These are phyloP conservation scores for Lysandra bellargus DNA, from an alignment of 2,888 invertebrate species.

Conservation along the genomic window DNA sequence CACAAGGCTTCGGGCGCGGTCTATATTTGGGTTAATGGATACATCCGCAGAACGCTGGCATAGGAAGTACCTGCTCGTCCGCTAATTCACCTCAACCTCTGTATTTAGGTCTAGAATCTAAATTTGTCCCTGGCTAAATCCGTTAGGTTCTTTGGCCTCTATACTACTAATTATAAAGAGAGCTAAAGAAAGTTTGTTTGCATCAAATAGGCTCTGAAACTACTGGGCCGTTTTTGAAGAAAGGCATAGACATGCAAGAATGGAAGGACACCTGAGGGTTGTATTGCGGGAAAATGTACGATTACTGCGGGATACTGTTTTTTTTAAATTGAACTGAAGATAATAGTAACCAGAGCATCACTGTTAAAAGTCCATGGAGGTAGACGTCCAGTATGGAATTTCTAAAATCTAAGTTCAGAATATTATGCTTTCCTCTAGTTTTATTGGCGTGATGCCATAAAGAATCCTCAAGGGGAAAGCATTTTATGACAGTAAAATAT, in stretches of 20 bases:
- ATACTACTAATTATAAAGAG: too few relatives aligned
- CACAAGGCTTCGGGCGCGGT: slow-evolving; percentile 71
- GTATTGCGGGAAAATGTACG: too few relatives aligned
- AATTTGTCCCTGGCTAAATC: neutral
- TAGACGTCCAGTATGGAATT: neutral
- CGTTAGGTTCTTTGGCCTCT: neutral
- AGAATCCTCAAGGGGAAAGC: neutral
- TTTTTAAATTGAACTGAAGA: too few relatives aligned
- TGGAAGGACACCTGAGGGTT: too few relatives aligned
- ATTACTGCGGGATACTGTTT: too few relatives aligned
- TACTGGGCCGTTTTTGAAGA: too few relatives aligned
- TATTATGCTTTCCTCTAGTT: neutral
- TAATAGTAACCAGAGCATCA: too few relatives aligned
- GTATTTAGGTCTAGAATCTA: slow-evolving; percentile 32
- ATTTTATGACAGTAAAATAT: neutral
- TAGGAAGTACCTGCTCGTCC: slow-evolving; percentile 73
- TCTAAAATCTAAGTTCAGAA: neutral
- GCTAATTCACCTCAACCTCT: slow-evolving; percentile 52
- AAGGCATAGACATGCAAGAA: too few relatives aligned
- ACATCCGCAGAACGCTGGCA: slow-evolving; percentile 71
- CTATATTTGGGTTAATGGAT: slow-evolving; percentile 80
- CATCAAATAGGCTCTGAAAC: too few relatives aligned
- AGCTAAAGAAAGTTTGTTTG: too few relatives aligned
- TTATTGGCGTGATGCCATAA: neutral
- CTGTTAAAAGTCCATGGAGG: neutral